Percentiles rank a stretch among this genome's conserved stretches.
Conservation (phyloP, 1,140 invertebrate genomes). For the Drosophila ironensis region DNA sequence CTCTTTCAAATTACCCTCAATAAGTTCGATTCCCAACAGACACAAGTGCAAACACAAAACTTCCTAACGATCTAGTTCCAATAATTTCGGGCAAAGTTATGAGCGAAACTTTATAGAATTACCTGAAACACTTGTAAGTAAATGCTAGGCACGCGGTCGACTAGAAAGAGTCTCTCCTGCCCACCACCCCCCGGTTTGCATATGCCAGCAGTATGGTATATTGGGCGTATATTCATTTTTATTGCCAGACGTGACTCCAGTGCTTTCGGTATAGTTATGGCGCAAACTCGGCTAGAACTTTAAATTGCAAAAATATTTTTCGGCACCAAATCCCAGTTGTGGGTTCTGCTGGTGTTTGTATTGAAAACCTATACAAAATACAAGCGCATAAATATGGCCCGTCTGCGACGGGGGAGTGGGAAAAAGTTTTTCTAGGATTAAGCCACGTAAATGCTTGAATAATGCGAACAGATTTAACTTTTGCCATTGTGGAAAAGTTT, state of each 20-base stretch:
- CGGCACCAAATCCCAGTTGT: constrained; percentile 2
- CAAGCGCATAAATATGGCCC: constrained; percentile 27
- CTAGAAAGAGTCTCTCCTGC: constrained; percentile 2
- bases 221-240: constrained; percentile 52
- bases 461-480: constrained; percentile 69
- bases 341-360: constrained; percentile 8
- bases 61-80: constrained; percentile 28
- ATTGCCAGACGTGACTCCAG: constrained; percentile 46
- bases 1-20: neutral
- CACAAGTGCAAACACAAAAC: neutral
- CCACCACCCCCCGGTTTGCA: constrained; percentile 29
- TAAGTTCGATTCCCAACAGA: neutral
- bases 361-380: constrained; percentile 39
- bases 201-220: constrained; percentile 43
- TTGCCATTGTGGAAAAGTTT: constrained; percentile 55
- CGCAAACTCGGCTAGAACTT: constrained; percentile 42
- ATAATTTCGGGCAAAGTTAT: constrained; percentile 38
- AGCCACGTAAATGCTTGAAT: constrained; percentile 63
- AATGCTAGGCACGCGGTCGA: constrained; percentile 33
- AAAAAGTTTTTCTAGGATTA: constrained; percentile 36
- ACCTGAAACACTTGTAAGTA: constrained; percentile 28
- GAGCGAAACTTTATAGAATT: constrained; percentile 28
- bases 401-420: neutral
- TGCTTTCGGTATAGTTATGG: constrained; percentile 22
- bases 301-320: constrained; percentile 61